These are phyloP conservation scores for Drosophila takahashii DNA, from an alignment of 1,140 invertebrate species.

Conservation along the genomic window DNA sequence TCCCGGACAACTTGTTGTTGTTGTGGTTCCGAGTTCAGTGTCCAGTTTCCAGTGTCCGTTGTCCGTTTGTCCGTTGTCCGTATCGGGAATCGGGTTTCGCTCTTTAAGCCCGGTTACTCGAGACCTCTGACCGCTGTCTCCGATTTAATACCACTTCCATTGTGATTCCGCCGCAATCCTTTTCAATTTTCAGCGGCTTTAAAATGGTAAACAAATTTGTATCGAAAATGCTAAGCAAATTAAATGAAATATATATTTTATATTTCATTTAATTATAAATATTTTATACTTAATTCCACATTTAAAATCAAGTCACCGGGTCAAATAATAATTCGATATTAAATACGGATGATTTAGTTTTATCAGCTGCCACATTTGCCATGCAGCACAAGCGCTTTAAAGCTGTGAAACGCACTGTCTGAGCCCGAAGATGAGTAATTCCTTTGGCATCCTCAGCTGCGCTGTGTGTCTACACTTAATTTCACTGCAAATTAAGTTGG, in stretches of 20 bases:
- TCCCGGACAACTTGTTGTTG: slow-evolving; percentile 37
- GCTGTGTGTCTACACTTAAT: slow-evolving; percentile 32
- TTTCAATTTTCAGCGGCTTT: neutral
- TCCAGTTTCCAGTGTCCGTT: neutral
- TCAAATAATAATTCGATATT: too few relatives aligned
- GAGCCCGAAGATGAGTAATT: slow-evolving; percentile 13
- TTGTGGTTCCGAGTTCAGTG: neutral
- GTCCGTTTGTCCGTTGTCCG: neutral
- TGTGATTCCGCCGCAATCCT: neutral
- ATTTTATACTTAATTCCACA: too few relatives aligned
- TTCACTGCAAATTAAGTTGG: slow-evolving; percentile 27
- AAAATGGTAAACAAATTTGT: neutral
- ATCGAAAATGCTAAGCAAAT: neutral
- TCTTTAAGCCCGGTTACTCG: slow-evolving; percentile 10
- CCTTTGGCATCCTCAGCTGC: slow-evolving; percentile 15
- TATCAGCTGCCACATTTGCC: neutral
- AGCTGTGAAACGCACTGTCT: neutral
- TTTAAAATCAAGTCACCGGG: too few relatives aligned
- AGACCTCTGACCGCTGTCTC: neutral
- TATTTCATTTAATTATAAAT: too few relatives aligned
- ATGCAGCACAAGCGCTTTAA: neutral
- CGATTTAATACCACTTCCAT: neutral
- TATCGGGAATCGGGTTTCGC: slow-evolving; percentile 9
- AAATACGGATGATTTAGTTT: neutral
- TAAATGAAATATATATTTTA: neutral